Conservation (phyloP, 2,888 invertebrate species). For the Lacanobia wlatinum region DNA sequence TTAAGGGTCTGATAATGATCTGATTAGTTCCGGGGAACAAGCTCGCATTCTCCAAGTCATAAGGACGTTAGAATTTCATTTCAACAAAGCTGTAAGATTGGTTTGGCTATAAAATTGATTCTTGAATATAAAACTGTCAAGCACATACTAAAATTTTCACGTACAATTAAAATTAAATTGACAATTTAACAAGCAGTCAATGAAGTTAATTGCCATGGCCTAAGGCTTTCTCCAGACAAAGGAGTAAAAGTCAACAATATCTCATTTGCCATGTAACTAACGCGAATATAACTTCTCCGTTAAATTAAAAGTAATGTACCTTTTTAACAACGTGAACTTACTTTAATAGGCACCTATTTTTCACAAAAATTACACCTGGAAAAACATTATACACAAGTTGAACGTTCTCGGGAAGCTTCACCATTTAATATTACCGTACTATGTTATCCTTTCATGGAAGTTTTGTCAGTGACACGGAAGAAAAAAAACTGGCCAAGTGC, state of each 20-base stretch:
- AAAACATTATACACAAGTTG: constrained; percentile 68
- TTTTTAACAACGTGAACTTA: constrained; percentile 58
- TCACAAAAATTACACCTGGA: constrained; percentile 68
- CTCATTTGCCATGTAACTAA: constrained; percentile 43
- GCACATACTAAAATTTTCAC: neutral
- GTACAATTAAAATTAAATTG: constrained; percentile 7
- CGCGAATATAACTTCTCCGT: constrained; percentile 50
- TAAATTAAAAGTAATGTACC: constrained; percentile 62
- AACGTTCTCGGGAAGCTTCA: constrained; percentile 51
- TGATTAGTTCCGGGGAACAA: constrained; percentile 60
- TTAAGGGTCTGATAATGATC: constrained; percentile 63
- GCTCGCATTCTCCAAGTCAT: constrained; percentile 26
- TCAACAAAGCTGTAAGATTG: too few species aligned
- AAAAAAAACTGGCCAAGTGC: too few species aligned
- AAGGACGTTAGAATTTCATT: constrained; percentile 24
- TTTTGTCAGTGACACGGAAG: constrained; percentile 63
- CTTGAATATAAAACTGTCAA: constrained; percentile 1
- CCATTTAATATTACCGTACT: constrained; percentile 69
- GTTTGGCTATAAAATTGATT: neutral
- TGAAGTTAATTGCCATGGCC: constrained; percentile 8
- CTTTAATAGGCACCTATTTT: constrained; percentile 63
- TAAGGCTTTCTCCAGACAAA: constrained; percentile 21
- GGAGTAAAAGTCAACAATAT: constrained; percentile 22
- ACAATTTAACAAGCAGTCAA: constrained; percentile 13
- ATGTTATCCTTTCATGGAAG: constrained; percentile 61